phyloP scores from a whole-genome alignment of 2,113 vertebrate genomes.

The Glaucomys volans region DNA sequence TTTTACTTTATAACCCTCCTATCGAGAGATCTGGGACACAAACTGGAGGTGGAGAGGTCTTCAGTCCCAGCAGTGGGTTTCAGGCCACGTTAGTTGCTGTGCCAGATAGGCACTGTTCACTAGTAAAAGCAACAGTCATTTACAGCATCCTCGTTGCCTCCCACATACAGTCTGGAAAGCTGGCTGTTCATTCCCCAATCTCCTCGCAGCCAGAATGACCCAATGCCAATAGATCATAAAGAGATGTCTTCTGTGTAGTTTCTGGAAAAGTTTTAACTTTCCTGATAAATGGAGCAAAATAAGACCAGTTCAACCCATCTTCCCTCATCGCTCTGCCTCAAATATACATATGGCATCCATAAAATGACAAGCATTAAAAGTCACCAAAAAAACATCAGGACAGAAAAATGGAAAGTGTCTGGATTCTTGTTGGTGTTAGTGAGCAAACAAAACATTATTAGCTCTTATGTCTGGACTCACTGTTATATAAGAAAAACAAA shows the following conservation, averaged over 20 bases:
- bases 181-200: background rate
- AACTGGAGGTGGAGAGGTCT: background rate
- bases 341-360: background rate
- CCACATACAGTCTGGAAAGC: background rate
- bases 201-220: background rate
- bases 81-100: background rate
- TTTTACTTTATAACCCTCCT: background rate
- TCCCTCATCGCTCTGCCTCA: background rate
- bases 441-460: background rate
- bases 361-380: background rate
- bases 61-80: background rate
- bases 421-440: background rate
- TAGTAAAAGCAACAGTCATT: background rate
- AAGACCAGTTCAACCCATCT: background rate
- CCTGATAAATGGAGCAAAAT: background rate
- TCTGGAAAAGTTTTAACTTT: background rate
- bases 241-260: background rate
- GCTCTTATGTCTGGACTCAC: background rate
- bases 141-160: background rate
- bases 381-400: background rate
- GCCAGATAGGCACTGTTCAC: background rate
- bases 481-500: conserved; percentile 21
- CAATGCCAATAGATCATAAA: background rate
- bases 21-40: background rate
- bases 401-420: background rate